Base-by-base conservation (phyloP, 2,888 invertebrate genomes). In the Harpagoxenus sublaevis region DNA sequence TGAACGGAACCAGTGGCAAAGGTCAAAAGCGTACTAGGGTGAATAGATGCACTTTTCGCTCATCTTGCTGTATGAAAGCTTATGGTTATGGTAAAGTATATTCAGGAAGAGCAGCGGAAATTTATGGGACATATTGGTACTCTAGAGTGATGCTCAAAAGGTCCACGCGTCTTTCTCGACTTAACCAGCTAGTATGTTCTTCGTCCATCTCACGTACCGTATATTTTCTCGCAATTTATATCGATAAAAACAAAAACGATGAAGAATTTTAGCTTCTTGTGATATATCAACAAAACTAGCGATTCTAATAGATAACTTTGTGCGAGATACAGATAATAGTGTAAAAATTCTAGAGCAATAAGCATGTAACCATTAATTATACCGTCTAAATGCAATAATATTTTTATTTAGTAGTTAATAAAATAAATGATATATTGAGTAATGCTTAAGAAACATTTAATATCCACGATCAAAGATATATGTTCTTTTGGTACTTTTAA, bases 111-210 rank as follows among this genome's bases (percentile, higher is more conserved):
- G 12, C n/a, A 31, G 10, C 35, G 28, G 28, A 65, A 60, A 63
- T 53, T 77, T 60, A 77, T 65, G 23, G 39, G 10, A 77, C 39
- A 77, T 42, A 42, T 66, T 28, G 42, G 39, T 63, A 28, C 65
- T 42, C 39, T 39, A 66, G 51, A 42, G 18, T 8, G 23, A 39
- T 23, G 65, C 15, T 28, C 28, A 53, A 77, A 77, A 66, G 18
- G 12, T 28, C 18, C 23, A 10, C 6, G 28, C 6, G 28, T 77
- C 39, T 39, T 53, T 77, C 53, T 77, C 45, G 31, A 75, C 35
- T 35, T 75, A 35, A 35, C 18, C 10, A 63, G 23, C 8, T 28
- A 45, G 12, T 42, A 66, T 28, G 8, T 65, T 75, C 35, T 15
- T 28, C 18, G 35, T 39, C 2, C 12, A 31, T n/a, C 31, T 39